Base-by-base conservation (phyloP, 2,797 vertebrate species). In the Catamblyrhynchus diadema region DNA sequence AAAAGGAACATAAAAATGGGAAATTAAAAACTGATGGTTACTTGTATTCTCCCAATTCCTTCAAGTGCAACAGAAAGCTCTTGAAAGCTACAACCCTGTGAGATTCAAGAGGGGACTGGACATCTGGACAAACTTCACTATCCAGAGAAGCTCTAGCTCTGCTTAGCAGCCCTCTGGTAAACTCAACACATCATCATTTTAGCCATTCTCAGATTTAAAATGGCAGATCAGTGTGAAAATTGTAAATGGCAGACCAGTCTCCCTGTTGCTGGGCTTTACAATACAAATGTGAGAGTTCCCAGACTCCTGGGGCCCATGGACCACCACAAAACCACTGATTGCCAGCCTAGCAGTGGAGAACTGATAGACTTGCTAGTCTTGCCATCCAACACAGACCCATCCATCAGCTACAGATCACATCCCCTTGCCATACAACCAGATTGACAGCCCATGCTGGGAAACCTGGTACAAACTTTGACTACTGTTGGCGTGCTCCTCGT, bases 391-490 rank as follows among this genome's bases (percentile, higher is more conserved):
- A 87, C 64, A 59, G 83, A 72, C 45, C 72, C 75, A 19, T 93
- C 5, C 47, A 81, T 53, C 90, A 94, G 71, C 95, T 83, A 74
- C 85, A 86, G 93, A 90, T 94, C 93, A 80, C 25, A 85, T 64
- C 74, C 35, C 22, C 77, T 81, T 95, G 92, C 85, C 93, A 93
- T 66, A 35, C 23, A 86, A 21, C 51, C 81, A 95, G 92, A 94
- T 90, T 96, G 93, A 93, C 93, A 94, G 84, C 93, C 84, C 91
- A 25, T 96, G 87, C 79, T 94, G 94, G 84, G 89, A 94, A 94
- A 91, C 81, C 81, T 81, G 42, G 81, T 91, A 57, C 81, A 88
- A 95, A 95, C 73, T 95, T 86, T 79, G 74, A 92, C 83, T 95
- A 75, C 67, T 86, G 62, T 66, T 95, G 94, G 86, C 73, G 41